phyloP scores from a whole-genome alignment of 1,140 invertebrate species.

The Daktulosphaira vitifoliae region DNA sequence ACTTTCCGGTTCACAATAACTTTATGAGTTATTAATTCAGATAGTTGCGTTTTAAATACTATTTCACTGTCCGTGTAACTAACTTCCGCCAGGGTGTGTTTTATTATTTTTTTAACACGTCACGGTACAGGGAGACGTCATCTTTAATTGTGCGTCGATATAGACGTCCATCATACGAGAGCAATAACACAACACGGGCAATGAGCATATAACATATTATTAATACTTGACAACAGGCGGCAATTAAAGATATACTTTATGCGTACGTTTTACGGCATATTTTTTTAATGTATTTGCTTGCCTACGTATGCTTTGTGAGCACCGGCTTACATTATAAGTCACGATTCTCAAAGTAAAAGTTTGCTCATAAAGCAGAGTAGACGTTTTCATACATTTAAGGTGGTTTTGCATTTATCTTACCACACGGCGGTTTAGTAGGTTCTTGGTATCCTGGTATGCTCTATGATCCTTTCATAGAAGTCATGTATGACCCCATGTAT shows the following conservation, averaged over 20 bases:
- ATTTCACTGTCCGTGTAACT: not conserved
- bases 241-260: too few relatives aligned
- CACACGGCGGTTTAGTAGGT: too few relatives aligned
- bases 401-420: too few relatives aligned
- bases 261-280: not conserved
- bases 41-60: too few relatives aligned
- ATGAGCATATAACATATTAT: too few relatives aligned
- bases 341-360: constrained; percentile 15
- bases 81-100: not conserved
- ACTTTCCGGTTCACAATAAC: not conserved
- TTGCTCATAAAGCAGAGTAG: too few relatives aligned
- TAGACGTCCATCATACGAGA: too few relatives aligned
- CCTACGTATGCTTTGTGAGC: not conserved
- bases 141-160: constrained; percentile 3
- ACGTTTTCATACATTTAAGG: too few relatives aligned
- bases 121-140: constrained; percentile 4
- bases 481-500: too few relatives aligned
- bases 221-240: constrained; percentile 10
- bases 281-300: not conserved
- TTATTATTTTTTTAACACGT: not conserved
- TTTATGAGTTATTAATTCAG: not conserved
- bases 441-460: too few relatives aligned
- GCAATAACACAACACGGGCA: not conserved
- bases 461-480: too few relatives aligned
- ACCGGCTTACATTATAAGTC: constrained; percentile 15